Conservation (phyloP, 2,113 vertebrate genomes). For the Siniperca chuatsi region DNA sequence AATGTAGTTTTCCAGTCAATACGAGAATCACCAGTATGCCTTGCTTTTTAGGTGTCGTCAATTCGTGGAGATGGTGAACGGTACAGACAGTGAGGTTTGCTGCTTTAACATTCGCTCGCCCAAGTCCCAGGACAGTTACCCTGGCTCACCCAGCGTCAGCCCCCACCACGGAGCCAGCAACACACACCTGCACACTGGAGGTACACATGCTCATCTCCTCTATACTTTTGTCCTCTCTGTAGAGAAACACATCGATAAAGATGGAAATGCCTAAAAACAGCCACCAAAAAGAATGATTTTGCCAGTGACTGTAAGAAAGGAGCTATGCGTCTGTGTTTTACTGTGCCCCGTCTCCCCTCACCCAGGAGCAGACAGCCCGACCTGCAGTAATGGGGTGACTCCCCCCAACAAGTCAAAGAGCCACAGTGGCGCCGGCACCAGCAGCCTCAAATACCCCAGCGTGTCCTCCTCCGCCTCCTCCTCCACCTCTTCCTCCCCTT, state of each 20-base stretch:
- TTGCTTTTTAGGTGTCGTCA: constrained; percentile 90
- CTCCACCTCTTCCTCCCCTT: constrained; percentile 94
- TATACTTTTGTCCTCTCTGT: neutral
- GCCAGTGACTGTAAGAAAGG: neutral
- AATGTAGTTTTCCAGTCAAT: neutral
- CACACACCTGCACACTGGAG: constrained; percentile 90
- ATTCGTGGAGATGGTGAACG: constrained; percentile 99
- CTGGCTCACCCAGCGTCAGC: constrained; percentile 92
- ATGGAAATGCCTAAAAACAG: neutral
- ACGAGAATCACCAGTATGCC: neutral
- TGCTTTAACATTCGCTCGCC: constrained; percentile 93
- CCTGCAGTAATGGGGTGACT: constrained; percentile 95
- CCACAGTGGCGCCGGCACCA: constrained; percentile 52
- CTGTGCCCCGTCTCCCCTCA: neutral
- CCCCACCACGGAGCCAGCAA: constrained; percentile 92
- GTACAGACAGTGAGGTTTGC: constrained; percentile 97
- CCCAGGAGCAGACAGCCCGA: constrained; percentile 94
- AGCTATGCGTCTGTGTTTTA: neutral
- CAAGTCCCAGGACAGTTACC: constrained; percentile 97
- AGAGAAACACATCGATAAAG: neutral
- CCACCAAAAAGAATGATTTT: neutral
- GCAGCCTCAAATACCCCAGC: constrained; percentile 91
- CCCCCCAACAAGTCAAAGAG: constrained; percentile 92
- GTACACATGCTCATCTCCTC: constrained; percentile 70
- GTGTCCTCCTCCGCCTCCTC: constrained; percentile 95